Percentiles rank a stretch among this genome's conserved stretches.
Evolutionary conservation across 2,888 invertebrate genomes (phyloP).

Genomic region (Latrodectus elegans): DNA sequence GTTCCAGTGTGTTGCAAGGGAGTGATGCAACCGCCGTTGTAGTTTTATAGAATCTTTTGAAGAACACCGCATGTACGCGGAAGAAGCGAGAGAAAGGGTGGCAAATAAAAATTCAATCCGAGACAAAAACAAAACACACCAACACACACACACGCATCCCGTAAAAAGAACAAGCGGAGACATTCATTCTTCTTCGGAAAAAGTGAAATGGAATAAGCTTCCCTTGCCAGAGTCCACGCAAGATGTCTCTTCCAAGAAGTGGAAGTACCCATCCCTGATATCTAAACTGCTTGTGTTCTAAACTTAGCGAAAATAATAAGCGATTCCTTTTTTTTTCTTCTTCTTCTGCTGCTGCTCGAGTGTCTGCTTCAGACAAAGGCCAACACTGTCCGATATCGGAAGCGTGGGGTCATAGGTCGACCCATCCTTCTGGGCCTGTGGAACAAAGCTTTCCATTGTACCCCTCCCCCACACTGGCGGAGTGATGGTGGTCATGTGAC

Average conservation of each 20-base stretch:
- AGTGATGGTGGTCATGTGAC: conserved; percentile 61
- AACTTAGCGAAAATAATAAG: conserved; percentile 67
- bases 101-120: not conserved
- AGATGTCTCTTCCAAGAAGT: conserved; percentile 41
- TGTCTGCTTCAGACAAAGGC: conserved; percentile 41
- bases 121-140: not conserved
- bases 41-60: not conserved
- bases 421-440: conserved; percentile 38
- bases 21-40: not conserved
- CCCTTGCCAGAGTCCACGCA: conserved; percentile 29
- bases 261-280: conserved; percentile 34
- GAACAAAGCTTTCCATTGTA: conserved; percentile 52
- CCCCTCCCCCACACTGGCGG: conserved; percentile 37
- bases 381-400: conserved; percentile 65
- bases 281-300: conserved; percentile 50
- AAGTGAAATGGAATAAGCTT: conserved; percentile 43
- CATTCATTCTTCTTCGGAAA: conserved; percentile 29
- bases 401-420: conserved; percentile 58
- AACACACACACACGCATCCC: not conserved
- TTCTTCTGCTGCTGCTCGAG: conserved; percentile 20
- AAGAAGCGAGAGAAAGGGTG: not conserved
- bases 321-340: conserved; percentile 29
- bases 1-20: not conserved
- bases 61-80: not conserved
- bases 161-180: not conserved